Base-by-base conservation (phyloP, 2,888 invertebrate genomes). In the Leucophora obtusa region DNA sequence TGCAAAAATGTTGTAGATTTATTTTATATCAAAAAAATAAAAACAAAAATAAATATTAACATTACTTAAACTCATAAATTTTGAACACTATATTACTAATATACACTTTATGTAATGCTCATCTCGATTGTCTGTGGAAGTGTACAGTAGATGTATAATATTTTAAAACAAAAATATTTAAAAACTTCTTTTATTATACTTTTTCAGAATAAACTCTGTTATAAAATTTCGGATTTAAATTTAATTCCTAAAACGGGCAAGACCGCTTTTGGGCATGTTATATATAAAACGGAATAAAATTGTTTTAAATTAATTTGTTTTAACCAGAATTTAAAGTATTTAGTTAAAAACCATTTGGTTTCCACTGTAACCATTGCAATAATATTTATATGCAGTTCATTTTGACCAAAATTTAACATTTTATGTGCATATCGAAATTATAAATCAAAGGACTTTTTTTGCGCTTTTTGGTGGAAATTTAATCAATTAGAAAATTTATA, bases 51-150 rank as follows among this genome's bases (percentile, higher is more conserved):
- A 62, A 62, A 62, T 62, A n/a, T 69, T 59, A 58, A 69, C 50
- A 59, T 50, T 51, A 33, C 50, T 69, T 35, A 59, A 69, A 7
- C 69, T 58, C 50, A 69, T 69, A 69, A 69, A 69, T 69, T 68
- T 47, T 59, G 15, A 59, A 59, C 38, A 38, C 35, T 58, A 35
- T 35, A 58, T 15, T 24, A 58, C 7, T 17, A 58, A 35, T 33
- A 21, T 35, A 51, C 17, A 17, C 17, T 6, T 38, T 21, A 21
- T 21, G 21, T 7, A 28, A 21, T 38, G 59, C 38, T 43, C 35
- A 59, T 59, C 38, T 59, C 18, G 59, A 17, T 69, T 58, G 2
- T 58, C n/a, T 33, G 28, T 62, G 28, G 24, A 21, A 11, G 38
- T 38, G 11, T 10, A 38, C 38, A 38, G 38, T 38, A 11, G 28